Evolutionary conservation across 53 echinoderm and acorn worm genomes (phyloP).

Genomic region (Astropecten irregularis): DNA sequence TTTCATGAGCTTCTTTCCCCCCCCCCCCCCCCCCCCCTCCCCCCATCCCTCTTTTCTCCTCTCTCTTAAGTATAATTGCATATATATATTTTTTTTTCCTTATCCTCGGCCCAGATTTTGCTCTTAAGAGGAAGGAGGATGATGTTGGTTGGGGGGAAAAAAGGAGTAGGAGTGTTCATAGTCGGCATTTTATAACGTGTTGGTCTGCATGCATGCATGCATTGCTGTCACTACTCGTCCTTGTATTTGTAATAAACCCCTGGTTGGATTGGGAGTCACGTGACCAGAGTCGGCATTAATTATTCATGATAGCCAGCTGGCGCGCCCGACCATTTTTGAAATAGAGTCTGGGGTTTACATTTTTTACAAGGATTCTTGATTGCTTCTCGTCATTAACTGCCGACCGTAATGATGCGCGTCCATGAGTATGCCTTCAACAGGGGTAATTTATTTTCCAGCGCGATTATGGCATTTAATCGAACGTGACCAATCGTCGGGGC

Average conservation of each 20-base stretch:
- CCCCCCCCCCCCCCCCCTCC: neutral
- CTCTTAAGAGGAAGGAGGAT: neutral
- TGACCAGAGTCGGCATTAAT: neutral
- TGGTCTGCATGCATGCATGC: too few species aligned
- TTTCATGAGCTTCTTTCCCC: slow-evolving; percentile 8
- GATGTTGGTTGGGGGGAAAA: too few species aligned
- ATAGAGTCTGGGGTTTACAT: neutral
- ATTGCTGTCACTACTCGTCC: too few species aligned
- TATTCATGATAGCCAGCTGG: slow-evolving; percentile 53
- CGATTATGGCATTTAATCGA: slow-evolving; percentile 61
- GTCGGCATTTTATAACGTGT: too few species aligned
- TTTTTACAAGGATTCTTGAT: slow-evolving; percentile 25
- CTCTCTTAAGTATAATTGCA: slow-evolving; percentile 18
- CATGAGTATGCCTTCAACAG: slow-evolving; percentile 22
- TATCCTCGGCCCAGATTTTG: slow-evolving; percentile 33
- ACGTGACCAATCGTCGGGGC: slow-evolving; percentile 52
- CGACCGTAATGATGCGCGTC: slow-evolving; percentile 51
- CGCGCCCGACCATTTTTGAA: too few species aligned
- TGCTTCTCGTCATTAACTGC: slow-evolving; percentile 9
- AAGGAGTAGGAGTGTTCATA: too few species aligned
- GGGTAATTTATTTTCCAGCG: slow-evolving; percentile 52
- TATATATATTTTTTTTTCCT: too few species aligned
- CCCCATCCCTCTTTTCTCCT: neutral
- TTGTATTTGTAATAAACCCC: too few species aligned
- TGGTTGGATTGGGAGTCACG: slow-evolving; percentile 16